Percentiles rank a stretch among this genome's conserved stretches.
Evolutionary conservation across 2,888 invertebrate genomes (phyloP).

Genomic region (Eurois occulta): DNA sequence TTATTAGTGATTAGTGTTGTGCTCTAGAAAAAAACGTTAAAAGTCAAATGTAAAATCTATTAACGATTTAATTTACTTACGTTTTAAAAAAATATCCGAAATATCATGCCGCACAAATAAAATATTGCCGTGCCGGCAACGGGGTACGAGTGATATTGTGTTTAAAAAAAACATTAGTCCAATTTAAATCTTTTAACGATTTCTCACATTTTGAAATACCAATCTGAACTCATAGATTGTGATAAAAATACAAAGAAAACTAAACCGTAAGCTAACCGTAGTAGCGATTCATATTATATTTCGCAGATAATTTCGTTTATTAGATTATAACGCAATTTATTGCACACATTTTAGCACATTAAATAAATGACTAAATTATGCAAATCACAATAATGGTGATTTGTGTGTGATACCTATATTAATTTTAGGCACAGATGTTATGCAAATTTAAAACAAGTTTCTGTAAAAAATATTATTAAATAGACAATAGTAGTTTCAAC

Average conservation of each 20-base stretch:
- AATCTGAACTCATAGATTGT: background rate
- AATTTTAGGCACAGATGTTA: constrained; percentile 29
- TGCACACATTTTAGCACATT: constrained; percentile 40
- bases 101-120: background rate
- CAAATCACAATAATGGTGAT: constrained; percentile 32
- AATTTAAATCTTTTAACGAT: background rate
- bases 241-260: background rate
- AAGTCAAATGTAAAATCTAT: background rate
- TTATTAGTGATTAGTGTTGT: too few species aligned
- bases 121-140: background rate
- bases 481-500: background rate
- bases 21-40: background rate
- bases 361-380: constrained; percentile 40
- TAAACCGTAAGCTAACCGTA: background rate
- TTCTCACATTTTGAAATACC: background rate
- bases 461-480: background rate
- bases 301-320: constrained; percentile 16
- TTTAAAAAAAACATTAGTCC: background rate
- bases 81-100: background rate
- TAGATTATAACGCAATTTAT: constrained; percentile 35
- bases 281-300: background rate
- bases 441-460: constrained; percentile 20
- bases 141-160: background rate
- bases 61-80: rapidly evolving
- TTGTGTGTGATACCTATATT: constrained; percentile 21